Percentiles rank a stretch among this genome's conserved stretches.
These are phyloP conservation scores for Cololabis saira DNA, from an alignment of 2,113 vertebrate species.

Conservation along the genomic window DNA sequence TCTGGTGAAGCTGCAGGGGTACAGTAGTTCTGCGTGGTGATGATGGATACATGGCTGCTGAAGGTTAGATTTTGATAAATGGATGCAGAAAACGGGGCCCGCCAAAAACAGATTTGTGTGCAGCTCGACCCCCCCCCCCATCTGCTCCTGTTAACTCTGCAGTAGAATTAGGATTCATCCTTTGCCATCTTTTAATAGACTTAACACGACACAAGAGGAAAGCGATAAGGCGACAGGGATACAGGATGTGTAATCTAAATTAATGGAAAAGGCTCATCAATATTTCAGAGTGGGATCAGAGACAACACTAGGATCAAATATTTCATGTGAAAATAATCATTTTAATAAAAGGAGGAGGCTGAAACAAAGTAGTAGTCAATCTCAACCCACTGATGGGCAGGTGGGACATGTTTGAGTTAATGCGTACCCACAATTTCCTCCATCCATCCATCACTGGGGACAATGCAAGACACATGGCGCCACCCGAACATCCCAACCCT, in stretches of 20 bases:
- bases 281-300: not conserved
- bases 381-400: constrained; percentile 57
- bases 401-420: constrained; percentile 57
- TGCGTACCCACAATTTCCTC: constrained; percentile 38
- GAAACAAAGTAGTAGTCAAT: not conserved
- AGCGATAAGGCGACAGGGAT: not conserved
- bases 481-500: constrained; percentile 36
- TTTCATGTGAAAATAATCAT: too few relatives aligned
- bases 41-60: constrained; percentile 19
- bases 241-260: not conserved
- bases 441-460: constrained; percentile 72
- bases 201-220: not conserved
- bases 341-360: too few relatives aligned
- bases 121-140: constrained; percentile 4
- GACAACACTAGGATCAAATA: not conserved
- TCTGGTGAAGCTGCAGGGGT: constrained; percentile 18
- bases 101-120: constrained; percentile 28
- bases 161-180: not conserved
- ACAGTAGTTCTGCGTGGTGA: not conserved
- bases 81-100: constrained; percentile 12
- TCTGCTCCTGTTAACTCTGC: constrained; percentile 3
- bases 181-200: constrained; percentile 3
- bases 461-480: constrained; percentile 48
- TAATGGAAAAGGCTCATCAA: not conserved
- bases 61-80: constrained; percentile 29